Evolutionary conservation across 2,113 vertebrate species (phyloP), one percentile per base, ranked within the genome.

Genomic region (Sturnus vulgaris): DNA sequence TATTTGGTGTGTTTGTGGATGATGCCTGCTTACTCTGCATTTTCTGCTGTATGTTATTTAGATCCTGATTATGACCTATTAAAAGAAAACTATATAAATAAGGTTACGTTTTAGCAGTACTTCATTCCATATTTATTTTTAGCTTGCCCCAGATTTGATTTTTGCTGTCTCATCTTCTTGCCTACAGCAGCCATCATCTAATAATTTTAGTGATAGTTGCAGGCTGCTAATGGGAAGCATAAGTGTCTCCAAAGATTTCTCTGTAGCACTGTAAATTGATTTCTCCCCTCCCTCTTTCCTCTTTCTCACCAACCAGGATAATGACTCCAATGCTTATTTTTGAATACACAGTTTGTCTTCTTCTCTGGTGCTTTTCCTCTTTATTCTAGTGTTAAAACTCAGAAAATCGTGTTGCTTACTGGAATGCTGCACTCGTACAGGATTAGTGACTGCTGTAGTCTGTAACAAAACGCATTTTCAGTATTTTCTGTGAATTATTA

Each of bases 161-260:
- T 86, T 93, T 90, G 78, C 90, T 88, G 82, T 93, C 88, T 97
- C 89, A 91, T 91, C 75, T 90, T 94, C 66, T 77, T 94, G 79
- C 60, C 86, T 86, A 25, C 75, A 90, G 68, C 85, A 93, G 79
- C 82, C 71, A 86, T 94, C 82, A 88, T 73, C 61, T 93, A 90
- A 63, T 92, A 83, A 94, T 90, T 93, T 68, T 18, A 39, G 82
- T 92, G 90, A 30, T 93, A 95, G 82, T 82, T 94, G 59, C 61
- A 90, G 76, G 31, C 65, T 83, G 57, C 82, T 92, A 93, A 92
- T 78, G 68, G 76, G 76, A 92, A 92, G 46, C 56, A 3, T 39
- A 70, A 92, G 30, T 60, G 71, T 94, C 90, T 95, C 80, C 44
- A 56, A 90, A 94, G 92, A 86, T 64, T 81, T 95, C 76, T 68